Evolutionary conservation across 2,888 invertebrate species (phyloP), one percentile per base, ranked within the genome.

Genomic region (Heliconius sara): DNA sequence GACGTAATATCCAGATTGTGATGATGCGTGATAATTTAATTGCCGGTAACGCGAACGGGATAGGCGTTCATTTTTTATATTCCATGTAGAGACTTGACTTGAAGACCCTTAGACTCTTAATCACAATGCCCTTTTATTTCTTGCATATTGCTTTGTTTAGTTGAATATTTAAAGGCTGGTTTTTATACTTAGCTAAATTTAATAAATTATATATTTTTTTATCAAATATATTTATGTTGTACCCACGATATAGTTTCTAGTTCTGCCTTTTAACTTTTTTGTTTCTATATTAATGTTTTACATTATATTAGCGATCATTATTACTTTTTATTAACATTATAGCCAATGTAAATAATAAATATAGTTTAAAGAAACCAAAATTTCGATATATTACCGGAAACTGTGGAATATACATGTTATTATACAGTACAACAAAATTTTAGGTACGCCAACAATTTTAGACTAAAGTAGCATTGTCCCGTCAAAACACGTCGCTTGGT

Each of bases 21-120:
- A 92, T 92, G 90, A 91, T 86, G 92, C 87, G 90, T 88, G 89
- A 89, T 92, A 93, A 93, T 93, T 93, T 93, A 93, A 93, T 93
- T 93, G 93, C 89, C 88, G 88, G 85, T 90, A 86, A 47, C 60
- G 60, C 10, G 60, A n/a, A n/a, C 77, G 74, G 72, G 76, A 77
- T 75, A 70, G 75, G 70, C 71, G 74, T 75, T 52, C 57, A 65
- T 52, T 75, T 76, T 80, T 78, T 43, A 74, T 76, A 70, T 70
- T 72, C 66, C 30, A 63, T 47, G 6, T 74, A 73, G 16, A 67
- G 57, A 65, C 30, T 43, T n/a, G 57, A 63, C 10, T 43, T n/a
- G 30, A 60, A 60, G n/a, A 30, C 57, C 27, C 57, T 72, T 72
- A 57, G 34, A 60, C 72, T 60, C 60, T 52, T n/a, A 71, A 52